A percentile compares a stretch with the other conserved stretches of the same genome.
phyloP scores from a whole-genome alignment of 2,888 invertebrate species.

The Drosophila neonasuta region DNA sequence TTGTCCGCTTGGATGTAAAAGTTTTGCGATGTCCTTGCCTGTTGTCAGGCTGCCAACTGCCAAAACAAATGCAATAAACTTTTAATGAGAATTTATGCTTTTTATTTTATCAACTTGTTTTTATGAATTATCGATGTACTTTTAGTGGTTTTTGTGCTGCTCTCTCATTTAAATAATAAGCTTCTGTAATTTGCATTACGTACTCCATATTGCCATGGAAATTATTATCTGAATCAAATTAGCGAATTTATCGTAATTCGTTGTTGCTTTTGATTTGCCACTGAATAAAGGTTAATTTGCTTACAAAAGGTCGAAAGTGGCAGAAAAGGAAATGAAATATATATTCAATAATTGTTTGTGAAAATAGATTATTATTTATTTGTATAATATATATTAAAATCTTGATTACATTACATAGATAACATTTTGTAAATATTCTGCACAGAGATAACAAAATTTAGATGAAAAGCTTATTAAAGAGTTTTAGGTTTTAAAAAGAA shows the following conservation, averaged over 20 bases:
- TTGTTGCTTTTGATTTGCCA: background rate
- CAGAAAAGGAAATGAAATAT: too few species aligned
- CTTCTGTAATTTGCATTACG: background rate
- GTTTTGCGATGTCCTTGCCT: constrained; percentile 28
- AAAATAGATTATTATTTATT: too few species aligned
- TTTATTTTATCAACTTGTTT: constrained; percentile 46
- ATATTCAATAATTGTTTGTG: too few species aligned
- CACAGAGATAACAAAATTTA: too few species aligned
- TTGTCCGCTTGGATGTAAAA: constrained; percentile 19
- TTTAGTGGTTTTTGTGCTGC: constrained; percentile 5
- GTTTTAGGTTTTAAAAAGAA: too few species aligned
- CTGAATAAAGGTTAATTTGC: background rate
- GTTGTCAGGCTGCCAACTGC: constrained; percentile 39
- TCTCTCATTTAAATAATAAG: constrained; percentile 8
- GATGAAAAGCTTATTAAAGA: too few species aligned
- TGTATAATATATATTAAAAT: too few species aligned
- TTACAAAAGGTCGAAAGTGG: too few species aligned
- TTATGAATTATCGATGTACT: constrained; percentile 43
- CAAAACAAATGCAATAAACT: constrained; percentile 62
- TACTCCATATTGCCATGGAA: background rate
- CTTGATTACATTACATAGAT: too few species aligned
- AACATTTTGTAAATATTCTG: too few species aligned
- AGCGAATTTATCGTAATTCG: too few species aligned
- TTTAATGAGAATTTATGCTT: constrained; percentile 73
- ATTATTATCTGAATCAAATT: background rate